phyloP scores from a whole-genome alignment of 2,797 vertebrate species.

The Momotus momota region DNA sequence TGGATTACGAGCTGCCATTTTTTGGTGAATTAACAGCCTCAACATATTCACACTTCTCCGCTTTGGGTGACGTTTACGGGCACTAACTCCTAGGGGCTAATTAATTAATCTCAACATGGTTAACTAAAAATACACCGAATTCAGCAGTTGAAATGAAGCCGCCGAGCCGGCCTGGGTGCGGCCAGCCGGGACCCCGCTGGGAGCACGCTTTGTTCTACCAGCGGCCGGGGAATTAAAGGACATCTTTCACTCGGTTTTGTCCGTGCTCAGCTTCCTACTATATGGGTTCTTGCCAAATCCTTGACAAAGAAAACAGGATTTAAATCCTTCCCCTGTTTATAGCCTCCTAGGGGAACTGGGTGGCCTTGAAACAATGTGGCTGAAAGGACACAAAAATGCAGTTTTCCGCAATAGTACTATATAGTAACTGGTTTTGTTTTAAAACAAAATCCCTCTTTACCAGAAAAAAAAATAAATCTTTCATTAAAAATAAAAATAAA shows the following conservation, averaged over 20 bases:
- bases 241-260: slow-evolving; percentile 78
- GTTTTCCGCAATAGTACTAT: slow-evolving; percentile 44
- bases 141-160: slow-evolving; percentile 68
- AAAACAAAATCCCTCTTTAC: slow-evolving; percentile 57
- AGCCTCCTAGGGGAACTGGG: slow-evolving; percentile 59
- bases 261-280: slow-evolving; percentile 75
- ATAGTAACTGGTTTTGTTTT: slow-evolving; percentile 61
- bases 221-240: slow-evolving; percentile 76
- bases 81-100: slow-evolving; percentile 80
- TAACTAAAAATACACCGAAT: slow-evolving; percentile 79
- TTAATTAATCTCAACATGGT: slow-evolving; percentile 85
- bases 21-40: slow-evolving; percentile 81
- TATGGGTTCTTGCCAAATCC: slow-evolving; percentile 71
- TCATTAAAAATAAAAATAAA: neutral
- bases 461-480: slow-evolving; percentile 5
- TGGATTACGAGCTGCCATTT: slow-evolving; percentile 77
- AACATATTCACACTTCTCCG: slow-evolving; percentile 78
- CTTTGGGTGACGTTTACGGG: slow-evolving; percentile 79
- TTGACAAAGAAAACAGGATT: slow-evolving; percentile 73
- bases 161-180: slow-evolving; percentile 67
- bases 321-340: slow-evolving; percentile 76
- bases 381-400: slow-evolving; percentile 70
- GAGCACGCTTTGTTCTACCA: slow-evolving; percentile 76
- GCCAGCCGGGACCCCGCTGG: slow-evolving; percentile 67
- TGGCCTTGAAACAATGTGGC: slow-evolving; percentile 67